Evolutionary conservation across 2,888 invertebrate genomes (phyloP), one percentile per base, ranked within the genome.

Genomic region (Isotomurus palustris): DNA sequence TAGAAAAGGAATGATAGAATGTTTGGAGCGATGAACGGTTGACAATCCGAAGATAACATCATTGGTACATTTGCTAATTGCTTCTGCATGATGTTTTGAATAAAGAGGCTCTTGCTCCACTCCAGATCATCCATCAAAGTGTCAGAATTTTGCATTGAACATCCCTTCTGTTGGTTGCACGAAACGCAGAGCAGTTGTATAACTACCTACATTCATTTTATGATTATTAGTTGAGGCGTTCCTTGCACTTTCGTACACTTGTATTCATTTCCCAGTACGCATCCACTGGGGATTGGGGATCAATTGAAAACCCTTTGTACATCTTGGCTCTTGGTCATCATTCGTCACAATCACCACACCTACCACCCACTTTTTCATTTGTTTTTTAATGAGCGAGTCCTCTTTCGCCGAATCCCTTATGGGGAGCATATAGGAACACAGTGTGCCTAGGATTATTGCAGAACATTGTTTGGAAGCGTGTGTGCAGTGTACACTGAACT

Each of bases 101-200:
- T 14, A 32, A 32, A 32, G 14, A n/a, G n/a, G n/a, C n/a, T n/a
- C n/a, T n/a, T n/a, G n/a, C n/a, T n/a, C n/a, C 19, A 25, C 47
- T 14, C 8, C 17, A 19, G 14, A 21, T 54, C 54, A 59, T 59
- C 55, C 44, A 59, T 59, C 59, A 59, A 50, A 29, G 55, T 59
- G 51, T 59, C 55, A 40, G 51, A 54, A 59, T 59, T 59, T 59
- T 41, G 51, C 59, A 59, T 51, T 51, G 3, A 19, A 21, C 22
- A 27, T 27, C 27, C 29, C 35, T 56, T n/a, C n/a, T n/a, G n/a
- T n/a, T 32, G 32, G 14, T 8, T 32, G 32, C 12, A 12, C 12
- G 32, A 8, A 8, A 8, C 32, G 8, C 32, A 32, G 10, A 10
- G 32, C 32, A 32, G 32, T 32, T 32, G 10, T 6, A 6, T 47